Evolutionary conservation across 2,797 vertebrate species (phyloP).

Genomic region (Acanthurus leucopareius): DNA sequence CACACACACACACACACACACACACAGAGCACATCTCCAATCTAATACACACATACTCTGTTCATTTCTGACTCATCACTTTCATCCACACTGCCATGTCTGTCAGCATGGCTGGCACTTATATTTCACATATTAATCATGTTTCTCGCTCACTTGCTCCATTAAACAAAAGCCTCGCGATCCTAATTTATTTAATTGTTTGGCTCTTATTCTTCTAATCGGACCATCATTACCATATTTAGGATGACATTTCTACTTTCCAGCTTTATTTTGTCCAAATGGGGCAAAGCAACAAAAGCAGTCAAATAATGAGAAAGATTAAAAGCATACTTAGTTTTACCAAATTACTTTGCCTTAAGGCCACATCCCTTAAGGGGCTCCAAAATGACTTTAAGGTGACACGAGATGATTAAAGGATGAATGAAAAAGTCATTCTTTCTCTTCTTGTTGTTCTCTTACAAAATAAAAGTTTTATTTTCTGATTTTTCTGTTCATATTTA

Average conservation of each 20-base stretch:
- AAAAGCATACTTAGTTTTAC: neutral
- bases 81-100: constrained; percentile 1
- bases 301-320: neutral
- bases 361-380: neutral
- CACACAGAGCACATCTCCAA: constrained; percentile 15
- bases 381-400: neutral
- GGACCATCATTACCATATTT: constrained; percentile 2
- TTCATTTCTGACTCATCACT: constrained; percentile 59
- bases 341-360: neutral
- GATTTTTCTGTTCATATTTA: neutral
- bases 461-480: neutral
- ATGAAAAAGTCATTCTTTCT: neutral
- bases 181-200: neutral
- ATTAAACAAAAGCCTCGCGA: neutral
- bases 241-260: neutral
- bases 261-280: neutral
- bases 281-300: neutral
- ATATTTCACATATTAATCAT: constrained; percentile 23
- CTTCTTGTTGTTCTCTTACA: neutral
- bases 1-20: no score
- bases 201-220: constrained; percentile 13
- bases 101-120: constrained; percentile 14
- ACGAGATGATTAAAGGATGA: neutral
- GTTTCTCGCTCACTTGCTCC: constrained; percentile 18
- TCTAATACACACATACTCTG: constrained; percentile 18